These are phyloP conservation scores for Hyperopisus bebe DNA, from an alignment of 2,113 vertebrate genomes.

Conservation along the genomic window DNA sequence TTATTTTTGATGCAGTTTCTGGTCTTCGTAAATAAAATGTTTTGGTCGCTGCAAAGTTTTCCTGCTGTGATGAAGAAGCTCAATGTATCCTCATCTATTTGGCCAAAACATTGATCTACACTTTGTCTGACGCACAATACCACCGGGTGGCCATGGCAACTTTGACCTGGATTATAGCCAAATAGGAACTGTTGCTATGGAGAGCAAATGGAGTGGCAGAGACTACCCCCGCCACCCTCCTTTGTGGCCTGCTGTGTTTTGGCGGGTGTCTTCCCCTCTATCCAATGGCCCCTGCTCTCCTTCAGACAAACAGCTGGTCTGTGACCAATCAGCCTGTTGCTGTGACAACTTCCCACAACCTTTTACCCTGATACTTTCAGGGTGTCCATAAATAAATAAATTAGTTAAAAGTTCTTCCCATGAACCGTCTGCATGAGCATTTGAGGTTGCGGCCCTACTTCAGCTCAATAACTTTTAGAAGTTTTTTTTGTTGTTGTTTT, in stretches of 20 bases:
- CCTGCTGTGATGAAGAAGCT: background rate
- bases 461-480: background rate
- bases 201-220: background rate
- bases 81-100: background rate
- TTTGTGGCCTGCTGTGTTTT: background rate
- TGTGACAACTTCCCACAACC: background rate
- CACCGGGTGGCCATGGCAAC: background rate
- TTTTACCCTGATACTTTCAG: background rate
- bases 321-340: conserved; percentile 9
- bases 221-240: background rate
- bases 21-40: background rate
- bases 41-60: background rate
- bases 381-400: background rate
- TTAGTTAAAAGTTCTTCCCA: background rate
- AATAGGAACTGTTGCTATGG: conserved; percentile 5
- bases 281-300: background rate
- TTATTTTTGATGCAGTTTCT: background rate
- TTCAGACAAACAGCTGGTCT: conserved; percentile 16
- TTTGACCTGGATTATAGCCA: background rate
- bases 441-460: background rate
- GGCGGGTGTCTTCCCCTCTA: conserved; percentile 4
- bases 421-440: background rate
- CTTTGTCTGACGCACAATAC: background rate
- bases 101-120: background rate
- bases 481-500: background rate